Percentiles rank a stretch among this genome's conserved stretches.
Evolutionary conservation across 1,140 invertebrate genomes (phyloP).

Genomic region (Pogonus chalceus): DNA sequence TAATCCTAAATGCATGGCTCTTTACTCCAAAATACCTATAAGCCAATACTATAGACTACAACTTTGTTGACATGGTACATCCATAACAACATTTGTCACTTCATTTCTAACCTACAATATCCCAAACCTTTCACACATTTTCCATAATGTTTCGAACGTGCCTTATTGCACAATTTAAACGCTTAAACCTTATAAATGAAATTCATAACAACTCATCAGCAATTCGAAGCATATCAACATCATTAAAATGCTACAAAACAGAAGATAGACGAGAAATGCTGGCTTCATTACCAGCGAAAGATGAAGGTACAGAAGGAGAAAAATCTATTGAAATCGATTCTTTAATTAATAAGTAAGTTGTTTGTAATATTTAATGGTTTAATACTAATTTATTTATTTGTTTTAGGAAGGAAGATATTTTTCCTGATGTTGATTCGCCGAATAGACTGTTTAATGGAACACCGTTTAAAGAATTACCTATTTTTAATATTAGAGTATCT

Average conservation of each 20-base stretch:
- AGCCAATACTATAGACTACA: too few species aligned
- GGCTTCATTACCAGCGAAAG: conserved; percentile 42
- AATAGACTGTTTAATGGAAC: conserved; percentile 66
- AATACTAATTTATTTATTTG: conserved; percentile 19
- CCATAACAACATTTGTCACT: too few species aligned
- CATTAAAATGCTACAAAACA: conserved; percentile 32
- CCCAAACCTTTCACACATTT: too few species aligned
- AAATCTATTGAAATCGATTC: conserved; percentile 47
- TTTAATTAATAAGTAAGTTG: conserved; percentile 31
- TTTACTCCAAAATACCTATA: too few species aligned
- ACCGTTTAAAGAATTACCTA: conserved; percentile 67
- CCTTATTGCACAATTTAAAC: neutral
- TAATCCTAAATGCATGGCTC: too few species aligned
- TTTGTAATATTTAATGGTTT: neutral
- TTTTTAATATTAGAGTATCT: conserved; percentile 69
- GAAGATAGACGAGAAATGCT: conserved; percentile 47
- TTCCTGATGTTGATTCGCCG: conserved; percentile 62
- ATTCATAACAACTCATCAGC: too few species aligned
- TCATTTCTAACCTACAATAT: neutral
- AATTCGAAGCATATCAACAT: conserved; percentile 5
- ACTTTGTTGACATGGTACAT: too few species aligned
- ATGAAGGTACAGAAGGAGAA: conserved; percentile 62
- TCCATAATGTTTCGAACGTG: neutral
- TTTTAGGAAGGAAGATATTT: conserved; percentile 55
- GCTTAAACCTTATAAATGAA: neutral